Conservation (phyloP, 2,113 vertebrate species). For the Ammodramus savannarum region DNA sequence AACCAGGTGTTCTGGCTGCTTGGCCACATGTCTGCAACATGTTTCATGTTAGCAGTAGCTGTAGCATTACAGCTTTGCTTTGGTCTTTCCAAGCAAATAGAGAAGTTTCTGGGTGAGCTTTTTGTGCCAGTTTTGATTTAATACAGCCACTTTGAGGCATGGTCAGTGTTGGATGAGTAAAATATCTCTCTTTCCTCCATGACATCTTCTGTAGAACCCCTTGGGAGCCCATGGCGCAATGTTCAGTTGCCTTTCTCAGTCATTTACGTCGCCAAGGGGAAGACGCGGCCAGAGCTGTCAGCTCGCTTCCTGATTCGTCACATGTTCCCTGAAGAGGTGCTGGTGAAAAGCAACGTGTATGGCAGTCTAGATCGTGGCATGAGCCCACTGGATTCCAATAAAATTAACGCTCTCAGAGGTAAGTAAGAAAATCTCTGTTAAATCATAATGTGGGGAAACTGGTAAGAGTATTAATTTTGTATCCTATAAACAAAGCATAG, state of each 20-base stretch:
- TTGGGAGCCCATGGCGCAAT: conserved; percentile 70
- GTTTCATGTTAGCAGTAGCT: background rate
- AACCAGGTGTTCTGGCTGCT: background rate
- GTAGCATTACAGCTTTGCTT: rapidly evolving
- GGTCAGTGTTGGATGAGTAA: background rate
- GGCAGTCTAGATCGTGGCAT: conserved; percentile 66
- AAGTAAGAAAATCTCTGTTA: background rate
- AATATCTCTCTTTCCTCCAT: background rate
- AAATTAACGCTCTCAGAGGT: conserved; percentile 79
- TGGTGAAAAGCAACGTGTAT: conserved; percentile 75
- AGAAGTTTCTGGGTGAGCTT: background rate
- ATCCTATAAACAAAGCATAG: background rate
- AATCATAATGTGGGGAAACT: background rate
- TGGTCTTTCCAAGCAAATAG: background rate
- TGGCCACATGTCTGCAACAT: background rate
- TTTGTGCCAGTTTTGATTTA: background rate
- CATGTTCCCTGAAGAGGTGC: conserved; percentile 76
- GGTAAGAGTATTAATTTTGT: background rate
- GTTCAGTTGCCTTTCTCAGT: conserved; percentile 69
- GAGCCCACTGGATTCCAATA: conserved; percentile 71
- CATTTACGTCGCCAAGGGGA: conserved; percentile 65
- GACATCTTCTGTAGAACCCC: conserved; percentile 51
- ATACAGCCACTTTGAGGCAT: background rate
- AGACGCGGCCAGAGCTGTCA: conserved; percentile 67
- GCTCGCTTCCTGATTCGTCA: conserved; percentile 76